Base-by-base conservation (phyloP, 2,888 invertebrate species). In the Steinernema hermaphroditum region DNA sequence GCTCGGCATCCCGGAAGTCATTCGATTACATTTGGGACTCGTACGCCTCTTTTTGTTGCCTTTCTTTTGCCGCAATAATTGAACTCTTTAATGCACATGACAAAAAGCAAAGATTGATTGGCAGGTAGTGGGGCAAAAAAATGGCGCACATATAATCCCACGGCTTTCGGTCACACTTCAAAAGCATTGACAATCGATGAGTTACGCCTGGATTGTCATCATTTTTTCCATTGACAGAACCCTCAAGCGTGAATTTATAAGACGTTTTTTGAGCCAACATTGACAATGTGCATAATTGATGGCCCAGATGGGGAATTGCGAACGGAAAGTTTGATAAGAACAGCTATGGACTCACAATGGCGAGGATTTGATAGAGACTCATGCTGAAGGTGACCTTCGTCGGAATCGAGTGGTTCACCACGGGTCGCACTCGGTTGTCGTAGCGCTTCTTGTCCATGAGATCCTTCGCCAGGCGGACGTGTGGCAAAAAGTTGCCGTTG, bases 381-480 rank as follows among this genome's bases (percentile, higher is more conserved):
- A 85, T 85, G 44, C 81, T 82, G 74, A 85, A 83, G 32, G 76
- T 72, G 49, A 85, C 83, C 16, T 77, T 80, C 14, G 85, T 85
- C 1, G 83, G 81, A 22, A 75, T 69, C 1, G 82, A 74, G 71
- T 84, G 84, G 71, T 85, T 82, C 44, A 83, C 74, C 9, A 82
- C 82, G 1, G 85, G 85, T 4, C 85, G 78, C 1, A 85, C 83
- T 44, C 85, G 75, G 41, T 76, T 77, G 74, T 85, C 85, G 73
- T 85, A 85, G 75, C 84, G 79, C 69, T 78, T 75, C 62, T 77
- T 77, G 72, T 85, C 85, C 77, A 82, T 81, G 24, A 85, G 75
- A 77, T 85, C 85, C 70, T 85, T 85, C 12, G 84, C 82, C 70
- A 85, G 75, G 24, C 85, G 78, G 70, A 85, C 82, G 72, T 85